These are phyloP conservation scores for Sebastes kiyomatsui DNA, from an alignment of 2,797 vertebrate genomes.

Conservation along the genomic window DNA sequence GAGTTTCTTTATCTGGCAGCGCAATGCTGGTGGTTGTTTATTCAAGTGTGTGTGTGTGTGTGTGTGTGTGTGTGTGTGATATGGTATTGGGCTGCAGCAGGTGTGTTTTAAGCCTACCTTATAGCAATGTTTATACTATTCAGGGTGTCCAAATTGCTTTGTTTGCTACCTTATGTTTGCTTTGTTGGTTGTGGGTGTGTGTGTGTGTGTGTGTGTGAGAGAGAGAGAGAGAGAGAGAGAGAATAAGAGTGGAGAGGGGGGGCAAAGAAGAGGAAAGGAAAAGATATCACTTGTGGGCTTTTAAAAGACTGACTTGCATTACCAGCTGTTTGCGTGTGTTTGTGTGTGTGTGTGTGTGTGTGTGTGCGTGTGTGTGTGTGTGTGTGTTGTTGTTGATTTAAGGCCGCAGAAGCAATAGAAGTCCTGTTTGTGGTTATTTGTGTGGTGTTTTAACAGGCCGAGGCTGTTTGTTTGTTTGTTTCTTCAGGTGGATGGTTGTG, in stretches of 20 bases:
- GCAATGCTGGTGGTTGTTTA: constrained; percentile 19
- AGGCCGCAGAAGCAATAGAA: constrained; percentile 24
- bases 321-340: not conserved
- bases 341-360: not conserved
- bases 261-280: too few relatives aligned
- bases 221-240: too few relatives aligned
- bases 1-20: constrained; percentile 5
- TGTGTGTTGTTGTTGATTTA: constrained; percentile 42
- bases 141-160: constrained; percentile 20
- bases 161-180: constrained; percentile 13
- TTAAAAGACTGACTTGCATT: not conserved
- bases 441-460: constrained; percentile 52
- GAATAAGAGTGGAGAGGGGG: too few relatives aligned
- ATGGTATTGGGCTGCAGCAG: constrained; percentile 22
- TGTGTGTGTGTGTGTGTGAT: constrained; percentile 7
- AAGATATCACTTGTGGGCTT: too few relatives aligned
- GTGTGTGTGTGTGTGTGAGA: not conserved
- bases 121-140: constrained; percentile 32
- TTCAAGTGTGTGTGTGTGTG: constrained; percentile 12
- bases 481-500: constrained; percentile 52
- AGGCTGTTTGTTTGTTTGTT: constrained; percentile 59
- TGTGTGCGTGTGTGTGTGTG: not conserved
- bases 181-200: not conserved
- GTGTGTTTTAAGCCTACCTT: constrained; percentile 21
- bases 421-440: constrained; percentile 26